These are phyloP conservation scores for Anser cygnoides DNA, from an alignment of 2,113 vertebrate genomes.

Conservation along the genomic window DNA sequence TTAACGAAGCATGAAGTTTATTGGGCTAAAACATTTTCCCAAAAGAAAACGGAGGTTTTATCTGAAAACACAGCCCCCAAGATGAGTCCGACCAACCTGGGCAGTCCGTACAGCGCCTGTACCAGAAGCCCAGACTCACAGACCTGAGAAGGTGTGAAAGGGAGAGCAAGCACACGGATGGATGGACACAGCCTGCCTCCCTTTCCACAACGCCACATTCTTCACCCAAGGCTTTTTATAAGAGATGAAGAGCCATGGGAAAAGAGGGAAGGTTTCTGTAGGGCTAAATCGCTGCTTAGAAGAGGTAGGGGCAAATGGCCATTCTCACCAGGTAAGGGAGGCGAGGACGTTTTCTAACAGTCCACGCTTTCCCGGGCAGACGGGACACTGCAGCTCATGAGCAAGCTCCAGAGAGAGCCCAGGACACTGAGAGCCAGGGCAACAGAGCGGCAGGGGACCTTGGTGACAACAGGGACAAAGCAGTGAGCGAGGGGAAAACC, in stretches of 20 bases:
- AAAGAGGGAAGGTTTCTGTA: neutral
- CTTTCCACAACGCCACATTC: neutral
- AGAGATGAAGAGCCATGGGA: neutral
- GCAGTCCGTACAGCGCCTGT: neutral
- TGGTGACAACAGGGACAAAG: fast-evolving
- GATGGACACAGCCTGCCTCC: neutral
- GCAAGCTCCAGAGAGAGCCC: neutral
- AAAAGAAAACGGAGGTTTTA: neutral
- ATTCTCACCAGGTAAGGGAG: neutral
- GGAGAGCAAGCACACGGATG: fast-evolving
- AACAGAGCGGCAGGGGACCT: neutral
- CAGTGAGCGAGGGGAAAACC: neutral
- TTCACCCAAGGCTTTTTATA: neutral
- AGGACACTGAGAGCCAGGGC: neutral
- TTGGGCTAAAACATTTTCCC: neutral
- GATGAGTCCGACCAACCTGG: neutral
- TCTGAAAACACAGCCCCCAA: fast-evolving
- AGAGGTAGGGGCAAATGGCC: neutral
- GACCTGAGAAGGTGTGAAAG: neutral
- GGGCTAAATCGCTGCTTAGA: neutral
- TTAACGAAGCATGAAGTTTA: neutral
- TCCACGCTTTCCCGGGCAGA: neutral
- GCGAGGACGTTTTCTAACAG: neutral
- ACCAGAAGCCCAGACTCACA: neutral
- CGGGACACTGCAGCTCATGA: neutral